phyloP scores from a whole-genome alignment of 2,113 vertebrate genomes.

The Dendrocopos noguchii region DNA sequence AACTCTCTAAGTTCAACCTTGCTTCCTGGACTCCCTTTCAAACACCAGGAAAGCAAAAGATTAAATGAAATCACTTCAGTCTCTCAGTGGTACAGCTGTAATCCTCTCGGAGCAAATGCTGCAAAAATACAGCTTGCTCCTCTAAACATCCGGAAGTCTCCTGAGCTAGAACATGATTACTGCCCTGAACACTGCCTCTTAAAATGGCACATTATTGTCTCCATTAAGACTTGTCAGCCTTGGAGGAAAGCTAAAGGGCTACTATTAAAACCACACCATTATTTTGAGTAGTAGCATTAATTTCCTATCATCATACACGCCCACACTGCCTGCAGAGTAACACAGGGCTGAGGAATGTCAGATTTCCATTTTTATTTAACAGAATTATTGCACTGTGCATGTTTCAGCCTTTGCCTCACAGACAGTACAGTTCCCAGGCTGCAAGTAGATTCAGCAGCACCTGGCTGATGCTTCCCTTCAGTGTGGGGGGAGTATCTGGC shows the following conservation, averaged over 20 bases:
- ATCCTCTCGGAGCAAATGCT: not conserved
- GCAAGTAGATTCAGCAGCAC: not conserved
- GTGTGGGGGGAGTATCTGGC: not conserved
- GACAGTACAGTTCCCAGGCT: not conserved
- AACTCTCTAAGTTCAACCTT: not conserved
- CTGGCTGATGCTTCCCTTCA: not conserved
- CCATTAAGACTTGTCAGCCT: not conserved
- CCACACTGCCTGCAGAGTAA: not conserved
- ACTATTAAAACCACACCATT: not conserved
- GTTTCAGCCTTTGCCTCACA: not conserved
- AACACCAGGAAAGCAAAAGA: not conserved
- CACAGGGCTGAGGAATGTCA: not conserved
- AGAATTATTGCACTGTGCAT: not conserved
- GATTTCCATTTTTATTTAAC: not conserved
- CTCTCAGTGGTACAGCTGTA: not conserved
- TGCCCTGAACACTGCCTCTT: not conserved
- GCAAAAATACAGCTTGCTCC: not conserved
- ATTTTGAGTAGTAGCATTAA: not conserved
- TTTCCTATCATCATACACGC: not conserved
- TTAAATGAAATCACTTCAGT: not conserved
- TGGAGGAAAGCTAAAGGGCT: not conserved
- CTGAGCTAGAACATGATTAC: not conserved
- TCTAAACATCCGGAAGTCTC: not conserved
- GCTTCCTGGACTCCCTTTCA: slow-evolving; percentile 12
- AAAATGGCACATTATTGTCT: not conserved